Evolutionary conservation across 2,888 invertebrate genomes (phyloP), one percentile per base, ranked within the genome.

Genomic region (Melanostoma mellinum): DNA sequence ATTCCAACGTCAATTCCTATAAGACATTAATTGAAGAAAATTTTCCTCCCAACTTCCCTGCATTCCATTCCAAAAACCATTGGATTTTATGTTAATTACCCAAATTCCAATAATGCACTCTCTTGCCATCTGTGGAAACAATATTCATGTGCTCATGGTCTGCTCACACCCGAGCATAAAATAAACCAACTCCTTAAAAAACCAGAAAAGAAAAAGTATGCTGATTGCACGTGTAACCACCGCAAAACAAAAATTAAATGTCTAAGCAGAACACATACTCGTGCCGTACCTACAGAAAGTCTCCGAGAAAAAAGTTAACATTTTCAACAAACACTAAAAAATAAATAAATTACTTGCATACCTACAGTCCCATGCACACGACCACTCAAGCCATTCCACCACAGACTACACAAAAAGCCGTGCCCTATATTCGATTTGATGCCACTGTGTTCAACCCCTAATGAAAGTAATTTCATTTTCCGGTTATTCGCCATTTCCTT

Each of bases 381-480:
- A 35, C 35, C 10, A 55, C 20, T 55, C 48, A 71, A 63, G 53
- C 33, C 36, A 61, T 10, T 8, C n/a, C 44, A 30, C 6, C 35
- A 40, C 10, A 8, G 10, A 8, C 9, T 35, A 53, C 20, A 53
- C 32, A 3, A 10, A 53, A 40, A 30, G 9, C 67, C 67, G 10
- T 48, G 20, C 1, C 61, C 6, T 56, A 38, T 4, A 50, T 55
- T 63, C 72, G 48, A 72, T 77, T 63, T 48, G 50, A 65, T 20
- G 69, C 58, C 55, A 52, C 52, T 50, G 6, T 63, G 35, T 53
- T 46, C 80, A 60, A 48, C 63, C 68, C 61, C 63, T 82, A 68
- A 77, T 82, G 74, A 67, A 84, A 69, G 84, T 84, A 84, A 84
- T 84, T 84, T 84, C 74, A 84, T 79, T 84, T 84, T 75, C 79